phyloP scores from a whole-genome alignment of 2,888 invertebrate genomes.

The Eurois occulta region DNA sequence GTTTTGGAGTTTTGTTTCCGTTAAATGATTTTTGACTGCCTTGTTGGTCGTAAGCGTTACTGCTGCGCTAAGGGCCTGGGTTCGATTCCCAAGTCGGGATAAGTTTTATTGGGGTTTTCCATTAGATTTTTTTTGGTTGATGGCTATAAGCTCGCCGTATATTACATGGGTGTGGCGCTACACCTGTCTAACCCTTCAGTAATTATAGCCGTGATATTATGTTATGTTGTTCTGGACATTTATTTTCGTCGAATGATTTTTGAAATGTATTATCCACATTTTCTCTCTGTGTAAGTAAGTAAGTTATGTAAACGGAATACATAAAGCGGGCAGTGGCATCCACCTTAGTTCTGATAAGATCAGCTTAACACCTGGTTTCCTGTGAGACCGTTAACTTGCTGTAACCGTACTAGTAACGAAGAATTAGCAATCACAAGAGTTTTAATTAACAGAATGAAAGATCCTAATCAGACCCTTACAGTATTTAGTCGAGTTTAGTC shows the following conservation, averaged over 20 bases:
- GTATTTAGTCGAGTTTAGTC: too few species aligned
- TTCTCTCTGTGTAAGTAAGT: background rate
- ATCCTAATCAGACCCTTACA: too few species aligned
- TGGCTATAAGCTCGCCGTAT: background rate
- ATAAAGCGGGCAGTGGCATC: conserved; percentile 39
- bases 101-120: background rate
- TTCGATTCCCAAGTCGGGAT: background rate
- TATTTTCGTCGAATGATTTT: background rate
- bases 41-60: background rate
- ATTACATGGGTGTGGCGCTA: background rate
- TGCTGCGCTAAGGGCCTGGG: background rate
- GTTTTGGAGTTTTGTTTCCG: conserved; percentile 16
- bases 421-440: background rate
- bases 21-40: background rate
- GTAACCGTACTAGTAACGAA: background rate
- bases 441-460: background rate
- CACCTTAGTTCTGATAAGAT: conserved; percentile 37
- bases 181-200: background rate
- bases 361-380: conserved; percentile 38
- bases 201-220: background rate
- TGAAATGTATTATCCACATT: background rate
- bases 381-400: conserved; percentile 32
- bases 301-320: conserved; percentile 31
- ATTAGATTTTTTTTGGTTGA: background rate
- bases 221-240: background rate